Base-by-base conservation (phyloP, 1,140 invertebrate genomes). In the Drosophila sturtevanti region DNA sequence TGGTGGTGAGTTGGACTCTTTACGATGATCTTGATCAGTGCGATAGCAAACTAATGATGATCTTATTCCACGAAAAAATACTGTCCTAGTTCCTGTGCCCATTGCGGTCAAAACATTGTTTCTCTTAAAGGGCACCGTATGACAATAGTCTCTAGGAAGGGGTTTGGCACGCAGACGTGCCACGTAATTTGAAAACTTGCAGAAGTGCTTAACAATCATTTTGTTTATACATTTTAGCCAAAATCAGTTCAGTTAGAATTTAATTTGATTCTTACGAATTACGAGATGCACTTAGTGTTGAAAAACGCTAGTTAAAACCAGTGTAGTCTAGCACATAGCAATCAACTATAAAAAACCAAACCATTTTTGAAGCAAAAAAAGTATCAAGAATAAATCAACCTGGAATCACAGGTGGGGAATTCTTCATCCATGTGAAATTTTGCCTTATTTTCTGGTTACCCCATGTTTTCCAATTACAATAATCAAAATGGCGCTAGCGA, bases 241-340 rank as follows among this genome's bases (percentile, higher is more conserved):
- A 34, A 66, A 72, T 44, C 52, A 35, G 10, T 52, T 60, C 41
- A 61, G 22, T 37, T 37, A 4, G 10, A 35, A 65, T 48, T 14
- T 48, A 38, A 59, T 52, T 70, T 55, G 54, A 9, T 14, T 55
- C 31, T 27, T 52, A 41, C 58, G 55, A 68, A 71, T 81, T 81
- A 84, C 82, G 81, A 84, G 85, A 84, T 85, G 44, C 41, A 22
- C 35, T 24, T 22, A 81, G 81, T 85, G 81, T 66, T 85, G 81
- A 22, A 71, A 70, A 77, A 44, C 10, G 38, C 1, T 11, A 4
- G 9, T 48, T 16, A 9, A 44, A 22, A 60, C 37, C 22, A 62
- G 37, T 66, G 38, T 63, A 55, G 35, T 4, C 4, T n/a, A n/a
- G n/a, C n/a, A n/a, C n/a, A n/a, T n/a, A n/a, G n/a, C n/a, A n/a